Percentiles rank a stretch among this genome's conserved stretches.
These are phyloP conservation scores for Halisarca cf. caerulea DNA, from an alignment of 37 sponge, comb jelly and placozoan genomes.

Conservation along the genomic window DNA sequence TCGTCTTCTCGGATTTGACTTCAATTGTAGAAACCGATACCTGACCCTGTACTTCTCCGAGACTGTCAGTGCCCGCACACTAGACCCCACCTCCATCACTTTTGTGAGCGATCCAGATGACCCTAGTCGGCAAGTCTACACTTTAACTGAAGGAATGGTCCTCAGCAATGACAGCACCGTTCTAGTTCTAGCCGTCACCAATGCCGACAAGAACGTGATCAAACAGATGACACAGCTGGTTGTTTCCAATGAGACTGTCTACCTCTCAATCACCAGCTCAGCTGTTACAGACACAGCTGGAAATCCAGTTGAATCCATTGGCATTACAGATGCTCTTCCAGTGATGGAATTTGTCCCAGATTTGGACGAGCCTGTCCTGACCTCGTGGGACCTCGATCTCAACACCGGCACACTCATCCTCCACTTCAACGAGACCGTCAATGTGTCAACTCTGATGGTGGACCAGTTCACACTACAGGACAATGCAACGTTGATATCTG, in stretches of 20 bases:
- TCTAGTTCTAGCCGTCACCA: slow-evolving; percentile 44
- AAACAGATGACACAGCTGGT: slow-evolving; percentile 64
- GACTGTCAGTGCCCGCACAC: slow-evolving; percentile 70
- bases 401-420: slow-evolving; percentile 68
- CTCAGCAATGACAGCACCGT: slow-evolving; percentile 53
- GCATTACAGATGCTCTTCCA: slow-evolving; percentile 30
- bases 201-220: slow-evolving; percentile 80
- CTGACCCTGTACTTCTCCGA: slow-evolving; percentile 77
- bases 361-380: slow-evolving; percentile 60
- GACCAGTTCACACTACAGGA: slow-evolving; percentile 67
- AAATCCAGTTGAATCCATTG: slow-evolving; percentile 62
- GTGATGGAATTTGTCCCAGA: slow-evolving; percentile 68
- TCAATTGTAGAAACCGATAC: slow-evolving; percentile 55
- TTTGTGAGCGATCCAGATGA: slow-evolving; percentile 43
- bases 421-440: slow-evolving; percentile 89
- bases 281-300: slow-evolving; percentile 69
- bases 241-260: slow-evolving; percentile 58
- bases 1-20: slow-evolving; percentile 56
- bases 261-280: slow-evolving; percentile 41
- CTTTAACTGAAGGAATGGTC: slow-evolving; percentile 67
- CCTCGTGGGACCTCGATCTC: slow-evolving; percentile 85
- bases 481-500: slow-evolving; percentile 17
- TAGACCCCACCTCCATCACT: slow-evolving; percentile 62
- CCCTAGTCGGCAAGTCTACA: slow-evolving; percentile 34
- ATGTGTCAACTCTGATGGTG: slow-evolving; percentile 67